These are phyloP conservation scores for Neodiprion virginianus DNA, from an alignment of 1,140 invertebrate species.

Conservation along the genomic window DNA sequence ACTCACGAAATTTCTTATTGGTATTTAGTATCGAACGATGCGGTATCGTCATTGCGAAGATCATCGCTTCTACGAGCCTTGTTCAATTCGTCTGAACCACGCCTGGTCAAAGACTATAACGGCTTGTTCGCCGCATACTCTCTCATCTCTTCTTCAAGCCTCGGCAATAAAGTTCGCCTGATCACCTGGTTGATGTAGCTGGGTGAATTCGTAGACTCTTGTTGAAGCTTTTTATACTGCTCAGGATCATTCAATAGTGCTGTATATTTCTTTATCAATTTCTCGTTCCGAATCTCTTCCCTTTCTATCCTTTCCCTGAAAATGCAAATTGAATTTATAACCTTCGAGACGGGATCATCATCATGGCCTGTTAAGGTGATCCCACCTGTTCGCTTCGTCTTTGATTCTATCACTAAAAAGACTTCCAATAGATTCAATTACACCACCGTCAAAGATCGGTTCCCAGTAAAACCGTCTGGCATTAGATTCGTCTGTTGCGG, in stretches of 20 bases:
- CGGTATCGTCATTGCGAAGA: background rate
- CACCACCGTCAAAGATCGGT: background rate
- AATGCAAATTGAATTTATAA: background rate
- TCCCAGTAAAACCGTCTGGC: background rate
- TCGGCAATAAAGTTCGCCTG: background rate
- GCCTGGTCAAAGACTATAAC: background rate
- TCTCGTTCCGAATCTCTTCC: background rate
- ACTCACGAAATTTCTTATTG: too few relatives aligned
- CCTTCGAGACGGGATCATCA: background rate
- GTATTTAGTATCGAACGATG: too few relatives aligned
- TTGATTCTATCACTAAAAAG: background rate
- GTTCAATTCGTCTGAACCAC: background rate
- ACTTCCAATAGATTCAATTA: background rate
- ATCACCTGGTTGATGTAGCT: background rate
- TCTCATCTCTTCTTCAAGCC: background rate
- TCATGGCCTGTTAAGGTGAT: background rate
- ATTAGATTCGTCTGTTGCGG: background rate
- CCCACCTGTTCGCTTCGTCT: background rate
- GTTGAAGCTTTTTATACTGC: background rate
- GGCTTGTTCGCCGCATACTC: background rate
- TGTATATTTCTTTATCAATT: background rate
- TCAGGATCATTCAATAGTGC: background rate
- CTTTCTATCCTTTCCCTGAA: background rate
- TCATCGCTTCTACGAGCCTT: background rate
- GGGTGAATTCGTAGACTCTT: background rate